Evolutionary conservation across 2,113 vertebrate species (phyloP), one percentile per base, ranked within the genome.

Genomic region (Acanthochromis polyacanthus): DNA sequence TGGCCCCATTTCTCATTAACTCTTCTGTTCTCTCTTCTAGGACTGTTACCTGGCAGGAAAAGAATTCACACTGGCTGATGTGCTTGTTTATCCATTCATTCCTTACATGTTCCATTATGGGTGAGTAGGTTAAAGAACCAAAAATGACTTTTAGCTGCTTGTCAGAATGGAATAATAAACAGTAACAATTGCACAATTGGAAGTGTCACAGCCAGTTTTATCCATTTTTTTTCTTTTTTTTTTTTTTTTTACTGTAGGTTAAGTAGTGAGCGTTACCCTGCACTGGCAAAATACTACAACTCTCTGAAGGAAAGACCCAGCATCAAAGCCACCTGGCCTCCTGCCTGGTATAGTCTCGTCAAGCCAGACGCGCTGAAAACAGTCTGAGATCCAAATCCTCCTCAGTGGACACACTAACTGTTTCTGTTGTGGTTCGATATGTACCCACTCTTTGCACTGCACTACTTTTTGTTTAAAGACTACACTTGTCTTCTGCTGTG

Each of bases 231-330:
- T 4, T 30, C 5, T 6, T 30, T n/a, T n/a, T 15, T 9, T 48
- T 8, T 40, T 43, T 10, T 82, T 4, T 30, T 30, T 6, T 30
- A 4, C 30, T 30, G 9, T 19, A 95, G 95, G 22, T 45, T 94
- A 16, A 79, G 59, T 59, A 66, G 66, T 4, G 64, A 90, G 43
- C 86, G 73, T 28, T 95, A 89, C 81, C 91, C 94, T 15, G 91
- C 90, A 28, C 74, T 95, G 70, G 58, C 77, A 17, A 78, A 76
- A 17, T 95, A 95, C 80, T 84, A 93, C 14, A 76, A 73, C 15
- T 1, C n/a, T 40, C 28, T 94, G 66, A 94, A 92, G 85, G 70
- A 84, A 2, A 81, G 94, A 10, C 83, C 92, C 73, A 95, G 94
- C 78, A 81, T 95, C 71, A 84, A 91, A 66, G 15, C 64, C 19